Evolutionary conservation across 2,888 invertebrate species (phyloP).

Genomic region (Agrotis puta): DNA sequence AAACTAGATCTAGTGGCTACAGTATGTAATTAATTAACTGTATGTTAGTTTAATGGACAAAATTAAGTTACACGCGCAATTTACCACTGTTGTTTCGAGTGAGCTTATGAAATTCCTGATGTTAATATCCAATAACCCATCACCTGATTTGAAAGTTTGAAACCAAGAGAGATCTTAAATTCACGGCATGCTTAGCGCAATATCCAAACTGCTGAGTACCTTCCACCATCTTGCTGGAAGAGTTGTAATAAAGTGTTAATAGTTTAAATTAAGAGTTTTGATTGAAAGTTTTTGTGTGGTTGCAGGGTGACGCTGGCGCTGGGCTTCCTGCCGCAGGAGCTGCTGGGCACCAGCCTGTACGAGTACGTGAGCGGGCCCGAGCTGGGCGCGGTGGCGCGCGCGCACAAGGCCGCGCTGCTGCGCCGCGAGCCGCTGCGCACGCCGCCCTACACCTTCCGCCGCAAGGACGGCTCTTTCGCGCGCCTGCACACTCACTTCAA

Average conservation of each 20-base stretch:
- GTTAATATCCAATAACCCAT: no score
- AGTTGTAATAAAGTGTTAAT: neutral
- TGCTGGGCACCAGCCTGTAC: constrained; percentile 97
- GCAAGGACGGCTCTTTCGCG: constrained; percentile 94
- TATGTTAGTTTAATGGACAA: no score
- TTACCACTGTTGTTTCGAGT: no score
- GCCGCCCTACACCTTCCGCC: constrained; percentile 94
- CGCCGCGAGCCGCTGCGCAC: constrained; percentile 92
- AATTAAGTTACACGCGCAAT: no score
- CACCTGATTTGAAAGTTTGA: no score
- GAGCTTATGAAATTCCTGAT: no score
- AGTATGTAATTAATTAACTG: no score
- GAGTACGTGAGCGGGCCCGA: constrained; percentile 97
- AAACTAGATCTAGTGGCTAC: no score
- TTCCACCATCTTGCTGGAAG: no score
- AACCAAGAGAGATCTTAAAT: no score
- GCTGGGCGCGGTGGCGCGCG: constrained; percentile 94
- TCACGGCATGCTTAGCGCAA: no score
- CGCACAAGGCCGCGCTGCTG: constrained; percentile 95
- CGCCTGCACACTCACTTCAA: constrained; percentile 96
- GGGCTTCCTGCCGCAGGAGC: constrained; percentile 98
- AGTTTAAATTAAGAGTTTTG: neutral
- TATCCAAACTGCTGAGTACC: no score
- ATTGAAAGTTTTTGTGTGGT: neutral
- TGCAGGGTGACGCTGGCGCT: constrained; percentile 96